Evolutionary conservation across 2,888 invertebrate genomes (phyloP).

Genomic region (Herminia tarsipennalis): DNA sequence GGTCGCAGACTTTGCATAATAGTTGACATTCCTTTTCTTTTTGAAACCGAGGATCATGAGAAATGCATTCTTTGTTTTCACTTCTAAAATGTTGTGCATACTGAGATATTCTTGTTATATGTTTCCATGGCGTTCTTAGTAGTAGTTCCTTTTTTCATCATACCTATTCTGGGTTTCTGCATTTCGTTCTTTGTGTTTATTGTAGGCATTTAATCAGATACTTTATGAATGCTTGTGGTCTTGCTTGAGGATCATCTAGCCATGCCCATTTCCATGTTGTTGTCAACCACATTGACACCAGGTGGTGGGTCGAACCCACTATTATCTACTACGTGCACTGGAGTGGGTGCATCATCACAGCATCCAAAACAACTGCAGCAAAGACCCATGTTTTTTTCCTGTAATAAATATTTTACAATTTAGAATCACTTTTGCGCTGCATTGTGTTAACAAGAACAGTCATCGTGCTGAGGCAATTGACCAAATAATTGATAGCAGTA

Average conservation of each 20-base stretch:
- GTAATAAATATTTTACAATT: constrained; percentile 13
- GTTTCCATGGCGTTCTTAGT: background rate
- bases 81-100: background rate
- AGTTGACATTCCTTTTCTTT: no score
- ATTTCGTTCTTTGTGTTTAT: background rate
- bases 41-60: no score
- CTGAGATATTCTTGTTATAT: no score
- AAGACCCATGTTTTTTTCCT: constrained; percentile 53
- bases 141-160: background rate
- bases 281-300: constrained; percentile 53
- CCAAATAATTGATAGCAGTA: no score
- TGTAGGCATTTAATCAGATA: background rate
- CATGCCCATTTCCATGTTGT: constrained; percentile 28
- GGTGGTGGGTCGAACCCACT: background rate
- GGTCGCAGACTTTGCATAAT: no score
- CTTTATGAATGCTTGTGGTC: constrained; percentile 6
- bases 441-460: no score
- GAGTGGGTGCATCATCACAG: constrained; percentile 38
- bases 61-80: no score
- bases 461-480: no score
- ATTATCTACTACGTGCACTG: constrained; percentile 23
- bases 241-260: constrained; percentile 28
- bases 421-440: background rate
- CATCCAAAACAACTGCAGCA: constrained; percentile 57
- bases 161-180: background rate